These are phyloP conservation scores for Yponomeuta plumbellus DNA, from an alignment of 2,888 invertebrate species.

Conservation along the genomic window DNA sequence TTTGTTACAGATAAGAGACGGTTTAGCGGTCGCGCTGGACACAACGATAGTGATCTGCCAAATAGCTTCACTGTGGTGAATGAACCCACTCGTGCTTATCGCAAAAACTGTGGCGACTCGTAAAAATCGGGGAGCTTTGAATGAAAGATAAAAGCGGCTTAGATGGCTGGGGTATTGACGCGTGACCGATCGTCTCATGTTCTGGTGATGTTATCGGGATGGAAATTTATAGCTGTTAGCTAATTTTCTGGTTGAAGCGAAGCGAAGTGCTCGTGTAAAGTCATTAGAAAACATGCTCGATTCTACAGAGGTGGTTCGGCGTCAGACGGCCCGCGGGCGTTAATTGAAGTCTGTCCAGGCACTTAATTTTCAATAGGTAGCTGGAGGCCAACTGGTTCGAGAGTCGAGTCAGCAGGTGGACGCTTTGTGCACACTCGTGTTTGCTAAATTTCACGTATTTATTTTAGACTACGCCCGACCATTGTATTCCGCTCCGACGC, in stretches of 20 bases:
- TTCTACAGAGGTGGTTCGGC: neutral
- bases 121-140: constrained; percentile 13
- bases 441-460: constrained; percentile 74
- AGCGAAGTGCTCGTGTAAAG: neutral
- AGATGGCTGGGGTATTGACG: neutral
- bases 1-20: constrained; percentile 60
- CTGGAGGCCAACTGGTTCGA: constrained; percentile 28
- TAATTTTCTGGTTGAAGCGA: neutral
- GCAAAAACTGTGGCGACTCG: constrained; percentile 5
- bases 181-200: neutral
- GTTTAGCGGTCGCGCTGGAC: constrained; percentile 36
- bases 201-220: neutral
- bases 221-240: neutral
- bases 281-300: neutral
- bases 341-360: constrained; percentile 55
- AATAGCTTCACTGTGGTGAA: constrained; percentile 36
- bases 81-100: constrained; percentile 18
- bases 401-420: constrained; percentile 53
- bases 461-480: constrained; percentile 57
- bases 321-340: constrained; percentile 45
- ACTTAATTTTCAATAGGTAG: constrained; percentile 60
- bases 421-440: constrained; percentile 64
- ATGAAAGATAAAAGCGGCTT: neutral
- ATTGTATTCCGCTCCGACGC: constrained; percentile 66
- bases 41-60: constrained; percentile 52